These are phyloP conservation scores for Borostomias antarcticus DNA, from an alignment of 2,797 vertebrate species.

Conservation along the genomic window DNA sequence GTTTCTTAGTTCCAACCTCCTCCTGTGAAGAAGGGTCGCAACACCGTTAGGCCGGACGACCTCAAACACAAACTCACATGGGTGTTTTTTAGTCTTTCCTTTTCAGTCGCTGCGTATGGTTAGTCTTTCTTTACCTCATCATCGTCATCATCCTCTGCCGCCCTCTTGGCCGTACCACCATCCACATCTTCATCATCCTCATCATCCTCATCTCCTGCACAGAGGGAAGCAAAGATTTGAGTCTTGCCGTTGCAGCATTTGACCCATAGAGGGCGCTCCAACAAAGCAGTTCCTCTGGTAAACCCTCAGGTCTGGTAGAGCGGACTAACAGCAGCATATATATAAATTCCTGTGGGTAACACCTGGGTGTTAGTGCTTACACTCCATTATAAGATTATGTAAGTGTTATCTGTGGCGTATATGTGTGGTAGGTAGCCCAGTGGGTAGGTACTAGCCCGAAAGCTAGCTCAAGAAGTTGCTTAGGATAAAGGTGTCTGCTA, in stretches of 20 bases:
- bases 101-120: neutral
- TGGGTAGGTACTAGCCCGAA: no score
- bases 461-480: no score
- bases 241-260: neutral
- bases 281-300: neutral
- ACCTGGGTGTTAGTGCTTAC: neutral
- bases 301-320: neutral
- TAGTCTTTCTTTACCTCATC: neutral
- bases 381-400: neutral
- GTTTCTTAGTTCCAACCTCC: constrained; percentile 88
- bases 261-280: constrained; percentile 2
- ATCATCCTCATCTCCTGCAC: constrained; percentile 73
- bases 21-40: constrained; percentile 70
- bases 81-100: neutral
- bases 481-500: no score
- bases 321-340: neutral
- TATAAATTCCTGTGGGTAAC: neutral
- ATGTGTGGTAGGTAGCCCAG: no score
- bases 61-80: constrained; percentile 9
- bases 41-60: neutral
- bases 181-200: constrained; percentile 88
- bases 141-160: constrained; percentile 80
- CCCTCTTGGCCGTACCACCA: constrained; percentile 84
- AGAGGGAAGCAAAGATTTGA: neutral
- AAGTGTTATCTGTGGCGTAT: neutral